phyloP scores from a whole-genome alignment of 1,140 invertebrate species.

The Potamilus streckersoni region DNA sequence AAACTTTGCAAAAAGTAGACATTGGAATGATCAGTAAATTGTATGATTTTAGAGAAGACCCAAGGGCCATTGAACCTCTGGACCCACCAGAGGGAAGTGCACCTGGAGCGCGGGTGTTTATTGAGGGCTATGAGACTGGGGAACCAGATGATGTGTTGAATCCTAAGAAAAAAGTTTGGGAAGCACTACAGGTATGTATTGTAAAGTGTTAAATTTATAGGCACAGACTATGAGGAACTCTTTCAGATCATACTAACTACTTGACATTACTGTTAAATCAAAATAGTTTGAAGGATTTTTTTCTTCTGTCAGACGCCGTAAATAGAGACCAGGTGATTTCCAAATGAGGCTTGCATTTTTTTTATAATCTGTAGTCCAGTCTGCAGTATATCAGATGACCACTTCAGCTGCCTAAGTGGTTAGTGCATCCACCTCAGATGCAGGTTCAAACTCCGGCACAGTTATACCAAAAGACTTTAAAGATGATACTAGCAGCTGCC shows the following conservation, averaged over 20 bases:
- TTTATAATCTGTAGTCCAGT: too few relatives aligned
- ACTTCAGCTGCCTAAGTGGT: too few relatives aligned
- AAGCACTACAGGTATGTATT: conserved; percentile 59
- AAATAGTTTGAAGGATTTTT: neutral
- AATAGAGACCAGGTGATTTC: neutral
- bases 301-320: neutral
- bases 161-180: conserved; percentile 68
- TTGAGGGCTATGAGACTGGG: conserved; percentile 53
- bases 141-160: conserved; percentile 60
- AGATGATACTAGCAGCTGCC: too few relatives aligned
- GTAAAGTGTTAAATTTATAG: too few relatives aligned
- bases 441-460: too few relatives aligned
- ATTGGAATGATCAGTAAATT: neutral
- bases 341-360: neutral
- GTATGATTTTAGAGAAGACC: conserved; percentile 46
- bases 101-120: conserved; percentile 58
- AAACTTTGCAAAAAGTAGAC: too few relatives aligned
- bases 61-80: conserved; percentile 77
- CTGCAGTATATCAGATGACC: too few relatives aligned
- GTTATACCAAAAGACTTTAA: too few relatives aligned
- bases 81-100: conserved; percentile 55
- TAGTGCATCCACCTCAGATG: too few relatives aligned
- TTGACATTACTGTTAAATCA: neutral
- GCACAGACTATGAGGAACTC: neutral
- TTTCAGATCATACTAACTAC: neutral